Evolutionary conservation across 2,888 invertebrate species (phyloP), one percentile per base, ranked within the genome.

Genomic region (Pseudolycoriella hygida): DNA sequence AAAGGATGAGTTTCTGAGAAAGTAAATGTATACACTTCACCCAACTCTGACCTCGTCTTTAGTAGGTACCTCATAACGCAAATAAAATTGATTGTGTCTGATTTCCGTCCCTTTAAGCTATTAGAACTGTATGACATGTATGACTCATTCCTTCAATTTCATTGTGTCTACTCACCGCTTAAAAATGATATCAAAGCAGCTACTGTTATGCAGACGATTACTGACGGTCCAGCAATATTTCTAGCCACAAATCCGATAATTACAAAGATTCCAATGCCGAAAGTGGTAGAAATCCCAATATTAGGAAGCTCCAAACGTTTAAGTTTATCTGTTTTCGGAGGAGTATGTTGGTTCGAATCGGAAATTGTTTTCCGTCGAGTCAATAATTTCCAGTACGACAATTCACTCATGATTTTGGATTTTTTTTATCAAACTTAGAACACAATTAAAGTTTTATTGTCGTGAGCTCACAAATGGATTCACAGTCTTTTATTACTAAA

Each of bases 201-300:
- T n/a, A 90, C 74, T 3, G 87, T 71, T 61, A 90, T 89, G 2
- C 88, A 88, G 44, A 93, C 60, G 25, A 86, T 71, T 1, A 90
- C 80, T 1, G 88, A 82, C 0, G 93, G 92, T 0, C 93, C 93
- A 0, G 89, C 83, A 17, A 72, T 68, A 48, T 72, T 70, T 56
- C 75, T 73, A 1, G 87, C 82, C 42, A 87, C 86, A 44, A 78
- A 72, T 4, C 88, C 88, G 41, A 84, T 80, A 49, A 93, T 65
- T 4, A 92, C 85, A 62, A 90, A 90, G 46, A 90, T 80, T 12
- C 92, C 92, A 3, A 88, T 82, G n/a, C 86, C 86, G 44, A 93
- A 70, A 0, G 84, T 83, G 51, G 82, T 78, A 49, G 85, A 83
- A 49, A 84, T 73, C 10, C 79, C 90, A 40, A 92, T 61, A 1